Percentiles rank a stretch among this genome's conserved stretches.
Conservation (phyloP, 2,888 invertebrate genomes). For the Xestia c-nigrum region DNA sequence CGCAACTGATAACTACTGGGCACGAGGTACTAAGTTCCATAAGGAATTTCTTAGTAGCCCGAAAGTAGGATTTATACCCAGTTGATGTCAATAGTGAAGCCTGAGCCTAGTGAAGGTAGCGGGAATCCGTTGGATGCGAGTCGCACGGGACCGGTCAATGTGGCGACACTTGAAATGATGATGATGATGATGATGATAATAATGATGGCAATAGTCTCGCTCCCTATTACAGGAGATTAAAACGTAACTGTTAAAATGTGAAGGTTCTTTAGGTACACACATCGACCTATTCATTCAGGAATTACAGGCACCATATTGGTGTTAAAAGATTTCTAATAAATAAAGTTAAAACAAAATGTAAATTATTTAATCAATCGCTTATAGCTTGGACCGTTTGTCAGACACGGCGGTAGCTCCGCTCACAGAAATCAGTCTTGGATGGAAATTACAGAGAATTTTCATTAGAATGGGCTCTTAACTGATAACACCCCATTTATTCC, state of each 20-base stretch:
- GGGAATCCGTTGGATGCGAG: no score
- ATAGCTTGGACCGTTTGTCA: slow-evolving; percentile 51
- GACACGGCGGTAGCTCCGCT: slow-evolving; percentile 63
- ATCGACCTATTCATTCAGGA: neutral
- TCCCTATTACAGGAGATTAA: neutral
- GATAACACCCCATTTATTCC: slow-evolving; percentile 71
- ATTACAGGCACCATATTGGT: neutral
- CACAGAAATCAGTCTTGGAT: slow-evolving; percentile 72
- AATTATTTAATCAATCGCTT: slow-evolving; percentile 6
- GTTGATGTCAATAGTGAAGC: neutral
- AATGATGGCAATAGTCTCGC: neutral
- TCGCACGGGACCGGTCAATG: no score
- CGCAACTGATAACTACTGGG: neutral
- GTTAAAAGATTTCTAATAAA: neutral
- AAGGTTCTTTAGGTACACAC: neutral
- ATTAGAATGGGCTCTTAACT: slow-evolving; percentile 71
- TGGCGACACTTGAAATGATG: no score
- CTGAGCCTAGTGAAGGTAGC: no score
- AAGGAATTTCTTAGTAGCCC: neutral
- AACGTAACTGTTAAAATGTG: neutral
- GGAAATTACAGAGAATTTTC: slow-evolving; percentile 73
- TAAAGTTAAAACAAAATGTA: neutral
- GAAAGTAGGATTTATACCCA: neutral
- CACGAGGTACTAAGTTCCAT: neutral
- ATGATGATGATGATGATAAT: no score